A percentile compares a stretch with the other conserved stretches of the same genome.
Conservation (phyloP, 1,140 invertebrate species). For the Drosophila pectinifera region DNA sequence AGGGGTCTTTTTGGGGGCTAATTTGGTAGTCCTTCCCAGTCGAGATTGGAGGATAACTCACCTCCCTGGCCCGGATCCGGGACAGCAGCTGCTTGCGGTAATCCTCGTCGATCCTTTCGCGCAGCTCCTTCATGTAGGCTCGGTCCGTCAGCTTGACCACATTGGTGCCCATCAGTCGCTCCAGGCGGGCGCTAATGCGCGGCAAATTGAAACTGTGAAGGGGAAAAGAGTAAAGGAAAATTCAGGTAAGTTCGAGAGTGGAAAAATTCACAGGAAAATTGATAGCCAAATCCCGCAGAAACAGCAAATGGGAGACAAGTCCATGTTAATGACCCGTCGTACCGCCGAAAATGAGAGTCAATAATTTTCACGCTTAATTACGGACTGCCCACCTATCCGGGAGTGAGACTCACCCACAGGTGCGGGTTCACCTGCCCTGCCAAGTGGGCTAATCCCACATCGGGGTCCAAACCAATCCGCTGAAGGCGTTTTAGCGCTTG, state of each 20-base stretch:
- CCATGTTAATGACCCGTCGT: constrained; percentile 36
- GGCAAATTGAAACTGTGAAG: constrained; percentile 86
- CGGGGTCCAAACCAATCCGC: constrained; percentile 38
- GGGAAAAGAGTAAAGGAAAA: constrained; percentile 5
- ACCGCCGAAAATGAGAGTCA: constrained; percentile 33
- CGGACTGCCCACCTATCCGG: neutral
- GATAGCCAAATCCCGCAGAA: constrained; percentile 2
- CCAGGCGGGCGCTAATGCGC: constrained; percentile 86
- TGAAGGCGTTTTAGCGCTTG: constrained; percentile 69
- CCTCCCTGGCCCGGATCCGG: constrained; percentile 87
- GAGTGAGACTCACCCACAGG: constrained; percentile 16
- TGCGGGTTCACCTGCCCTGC: constrained; percentile 2
- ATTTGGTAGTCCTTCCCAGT: constrained; percentile 17
- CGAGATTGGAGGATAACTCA: constrained; percentile 66
- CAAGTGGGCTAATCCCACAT: constrained; percentile 40
- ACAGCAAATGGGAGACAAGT: constrained; percentile 30
- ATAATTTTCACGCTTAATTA: constrained; percentile 56
- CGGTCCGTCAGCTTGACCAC: constrained; percentile 88
- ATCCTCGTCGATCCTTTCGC: constrained; percentile 86
- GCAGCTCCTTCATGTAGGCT: constrained; percentile 88
- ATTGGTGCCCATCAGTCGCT: constrained; percentile 88
- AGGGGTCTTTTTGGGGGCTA: constrained; percentile 12
- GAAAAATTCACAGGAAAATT: neutral
- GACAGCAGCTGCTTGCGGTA: constrained; percentile 86
- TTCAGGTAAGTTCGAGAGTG: constrained; percentile 3